Evolutionary conservation across 2,888 invertebrate genomes (phyloP).

Genomic region (Iphiclides podalirius): DNA sequence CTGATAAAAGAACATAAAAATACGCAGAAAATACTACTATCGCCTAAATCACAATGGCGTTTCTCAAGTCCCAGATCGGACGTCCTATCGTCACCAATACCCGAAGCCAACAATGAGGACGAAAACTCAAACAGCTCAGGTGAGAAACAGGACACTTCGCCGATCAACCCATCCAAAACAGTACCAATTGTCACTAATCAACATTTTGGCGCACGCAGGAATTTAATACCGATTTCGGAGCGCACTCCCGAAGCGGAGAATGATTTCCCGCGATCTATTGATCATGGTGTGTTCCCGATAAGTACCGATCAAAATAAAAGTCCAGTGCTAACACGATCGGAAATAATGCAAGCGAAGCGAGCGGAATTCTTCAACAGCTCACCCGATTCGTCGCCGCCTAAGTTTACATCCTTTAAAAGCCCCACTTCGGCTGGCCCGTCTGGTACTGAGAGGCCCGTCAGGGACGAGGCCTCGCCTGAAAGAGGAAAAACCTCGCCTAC

Average conservation of each 20-base stretch:
- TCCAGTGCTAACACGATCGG: constrained; percentile 63
- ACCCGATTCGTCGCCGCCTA: constrained; percentile 61
- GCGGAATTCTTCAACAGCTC: constrained; percentile 79
- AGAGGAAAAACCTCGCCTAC: constrained; percentile 68
- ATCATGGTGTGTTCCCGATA: constrained; percentile 72
- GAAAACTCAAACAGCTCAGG: constrained; percentile 83
- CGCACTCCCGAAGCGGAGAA: constrained; percentile 50
- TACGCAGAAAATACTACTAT: constrained; percentile 83
- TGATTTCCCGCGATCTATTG: constrained; percentile 44
- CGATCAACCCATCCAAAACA: constrained; percentile 60
- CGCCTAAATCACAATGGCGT: constrained; percentile 86
- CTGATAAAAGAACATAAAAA: constrained; percentile 76
- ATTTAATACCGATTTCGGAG: constrained; percentile 67
- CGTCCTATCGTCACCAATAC: constrained; percentile 91
- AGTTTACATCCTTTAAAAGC: constrained; percentile 62
- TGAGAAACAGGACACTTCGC: constrained; percentile 69
- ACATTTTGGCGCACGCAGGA: constrained; percentile 71
- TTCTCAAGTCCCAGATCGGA: constrained; percentile 88
- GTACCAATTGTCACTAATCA: constrained; percentile 71
- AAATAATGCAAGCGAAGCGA: constrained; percentile 81
- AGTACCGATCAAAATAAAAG: constrained; percentile 59
- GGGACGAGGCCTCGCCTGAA: constrained; percentile 59
- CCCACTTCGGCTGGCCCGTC: constrained; percentile 44
- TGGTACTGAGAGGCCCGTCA: constrained; percentile 23
- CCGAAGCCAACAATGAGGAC: constrained; percentile 90